Percentiles rank a stretch among this genome's conserved stretches.
Evolutionary conservation across 1,140 invertebrate genomes (phyloP).

Genomic region (Solenopsis fugax): DNA sequence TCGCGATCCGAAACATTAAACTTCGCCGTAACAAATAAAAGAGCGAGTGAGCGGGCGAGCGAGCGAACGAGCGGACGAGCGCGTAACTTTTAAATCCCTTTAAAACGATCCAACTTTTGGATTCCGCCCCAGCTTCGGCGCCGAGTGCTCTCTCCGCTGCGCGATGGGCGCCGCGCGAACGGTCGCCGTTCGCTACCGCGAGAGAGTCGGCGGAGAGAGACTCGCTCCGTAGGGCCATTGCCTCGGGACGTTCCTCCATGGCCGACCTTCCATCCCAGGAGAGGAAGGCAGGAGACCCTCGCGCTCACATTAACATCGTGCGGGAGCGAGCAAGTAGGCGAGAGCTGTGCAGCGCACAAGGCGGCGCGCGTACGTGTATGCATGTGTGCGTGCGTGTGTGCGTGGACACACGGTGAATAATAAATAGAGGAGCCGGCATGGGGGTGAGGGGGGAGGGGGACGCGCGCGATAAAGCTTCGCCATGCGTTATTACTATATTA

Average conservation of each 20-base stretch:
- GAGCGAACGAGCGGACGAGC: too few relatives aligned
- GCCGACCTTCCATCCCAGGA: constrained; percentile 33
- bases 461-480: constrained; percentile 76
- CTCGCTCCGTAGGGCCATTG: constrained; percentile 55
- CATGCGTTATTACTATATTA: constrained; percentile 81
- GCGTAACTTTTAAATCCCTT: constrained; percentile 51
- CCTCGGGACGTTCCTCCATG: constrained; percentile 36
- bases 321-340: constrained; percentile 2
- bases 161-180: neutral
- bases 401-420: constrained; percentile 77
- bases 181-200: constrained; percentile 19
- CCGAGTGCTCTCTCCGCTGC: constrained; percentile 6
- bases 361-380: too few relatives aligned
- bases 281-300: constrained; percentile 1
- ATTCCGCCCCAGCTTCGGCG: constrained; percentile 32
- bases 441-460: too few relatives aligned
- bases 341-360: neutral
- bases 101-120: constrained; percentile 58
- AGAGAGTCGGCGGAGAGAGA: constrained; percentile 29
- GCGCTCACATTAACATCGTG: constrained; percentile 23
- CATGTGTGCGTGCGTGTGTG: constrained; percentile 50
- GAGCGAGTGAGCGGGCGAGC: neutral
- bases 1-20: constrained; percentile 57
- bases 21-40: constrained; percentile 53
- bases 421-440: constrained; percentile 73